phyloP scores from a whole-genome alignment of 2,888 invertebrate species.

The Xylota segnis region DNA sequence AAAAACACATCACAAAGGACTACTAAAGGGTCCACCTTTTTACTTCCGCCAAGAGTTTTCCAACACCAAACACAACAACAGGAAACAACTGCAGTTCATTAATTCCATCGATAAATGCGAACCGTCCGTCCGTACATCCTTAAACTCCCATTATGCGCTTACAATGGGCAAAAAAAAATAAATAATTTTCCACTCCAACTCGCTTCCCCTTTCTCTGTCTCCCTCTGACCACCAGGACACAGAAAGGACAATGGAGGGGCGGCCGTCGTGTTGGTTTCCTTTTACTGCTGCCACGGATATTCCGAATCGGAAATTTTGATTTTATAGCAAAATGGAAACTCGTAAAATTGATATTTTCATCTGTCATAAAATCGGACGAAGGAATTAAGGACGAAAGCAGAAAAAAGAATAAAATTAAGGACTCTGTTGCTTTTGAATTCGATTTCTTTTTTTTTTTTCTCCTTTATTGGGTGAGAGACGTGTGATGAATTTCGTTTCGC shows the following conservation, averaged over 20 bases:
- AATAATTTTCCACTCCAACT: constrained; percentile 33
- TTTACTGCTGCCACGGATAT: constrained; percentile 36
- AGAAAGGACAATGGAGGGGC: constrained; percentile 20
- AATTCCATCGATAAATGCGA: constrained; percentile 45
- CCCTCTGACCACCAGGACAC: neutral
- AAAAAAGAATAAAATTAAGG: constrained; percentile 29
- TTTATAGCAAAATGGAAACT: constrained; percentile 61
- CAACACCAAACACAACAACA: neutral
- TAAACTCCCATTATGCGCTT: constrained; percentile 36
- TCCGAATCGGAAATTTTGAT: constrained; percentile 54
- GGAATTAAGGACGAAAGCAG: neutral
- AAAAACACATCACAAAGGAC: constrained; percentile 19
- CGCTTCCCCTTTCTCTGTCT: neutral
- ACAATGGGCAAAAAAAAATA: constrained; percentile 29
- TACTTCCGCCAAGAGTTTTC: constrained; percentile 15
- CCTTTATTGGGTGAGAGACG: constrained; percentile 2
- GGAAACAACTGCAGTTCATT: constrained; percentile 56
- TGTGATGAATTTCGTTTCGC: constrained; percentile 58
- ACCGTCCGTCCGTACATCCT: constrained; percentile 33
- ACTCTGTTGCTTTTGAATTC: constrained; percentile 31
- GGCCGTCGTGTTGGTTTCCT: neutral
- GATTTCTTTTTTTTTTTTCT: constrained; percentile 4
- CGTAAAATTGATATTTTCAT: constrained; percentile 72
- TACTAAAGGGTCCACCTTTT: constrained; percentile 6
- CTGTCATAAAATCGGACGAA: constrained; percentile 50